These are phyloP conservation scores for Dascillus cervinus DNA, from an alignment of 2,888 invertebrate genomes.

Conservation along the genomic window DNA sequence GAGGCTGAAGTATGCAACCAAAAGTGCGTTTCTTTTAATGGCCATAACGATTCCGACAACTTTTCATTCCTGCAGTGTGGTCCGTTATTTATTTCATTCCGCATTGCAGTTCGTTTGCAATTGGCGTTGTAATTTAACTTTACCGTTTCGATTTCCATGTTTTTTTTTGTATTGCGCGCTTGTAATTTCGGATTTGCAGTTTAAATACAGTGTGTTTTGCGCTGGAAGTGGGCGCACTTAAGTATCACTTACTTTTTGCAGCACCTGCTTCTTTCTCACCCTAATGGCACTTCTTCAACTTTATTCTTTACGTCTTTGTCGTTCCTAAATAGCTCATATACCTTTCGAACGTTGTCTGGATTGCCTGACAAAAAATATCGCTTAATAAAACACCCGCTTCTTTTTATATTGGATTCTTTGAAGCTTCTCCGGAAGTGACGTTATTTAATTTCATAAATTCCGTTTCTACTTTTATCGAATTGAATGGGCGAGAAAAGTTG, in stretches of 20 bases:
- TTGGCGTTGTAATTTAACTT: slow-evolving; percentile 12
- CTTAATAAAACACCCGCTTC: slow-evolving; percentile 29
- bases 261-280: slow-evolving; percentile 32
- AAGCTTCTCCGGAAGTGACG: no score
- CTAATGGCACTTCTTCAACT: slow-evolving; percentile 28
- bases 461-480: no score
- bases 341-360: slow-evolving; percentile 18
- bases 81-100: slow-evolving; percentile 9
- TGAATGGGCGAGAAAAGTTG: no score
- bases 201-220: slow-evolving; percentile 13
- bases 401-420: no score
- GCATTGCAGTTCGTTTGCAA: slow-evolving; percentile 16
- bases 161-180: no score
- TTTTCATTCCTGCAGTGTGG: no score
- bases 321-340: slow-evolving; percentile 28
- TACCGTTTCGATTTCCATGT: no score
- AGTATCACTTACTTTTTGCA: slow-evolving; percentile 18
- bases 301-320: slow-evolving; percentile 25
- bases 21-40: no score
- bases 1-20: no score
- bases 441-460: no score
- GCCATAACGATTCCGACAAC: no score
- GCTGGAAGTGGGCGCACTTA: slow-evolving; percentile 12
- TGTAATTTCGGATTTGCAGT: no score
- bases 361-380: slow-evolving; percentile 30